phyloP scores from a whole-genome alignment of 2,113 vertebrate genomes.

The Eupsittula cactorum region DNA sequence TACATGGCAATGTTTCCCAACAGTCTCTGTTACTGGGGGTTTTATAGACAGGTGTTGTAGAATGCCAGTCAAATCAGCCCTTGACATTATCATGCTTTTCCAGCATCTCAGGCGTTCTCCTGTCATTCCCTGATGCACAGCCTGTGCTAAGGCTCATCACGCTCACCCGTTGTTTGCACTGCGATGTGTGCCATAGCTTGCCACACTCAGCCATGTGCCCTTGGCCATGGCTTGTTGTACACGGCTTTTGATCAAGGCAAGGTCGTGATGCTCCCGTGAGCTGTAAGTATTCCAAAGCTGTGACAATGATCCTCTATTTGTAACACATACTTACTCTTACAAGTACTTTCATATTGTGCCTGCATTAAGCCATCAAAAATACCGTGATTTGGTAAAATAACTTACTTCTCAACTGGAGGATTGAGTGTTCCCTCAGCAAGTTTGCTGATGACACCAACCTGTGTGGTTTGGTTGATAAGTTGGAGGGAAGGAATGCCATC shows the following conservation, averaged over 20 bases:
- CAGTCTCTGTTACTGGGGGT: neutral
- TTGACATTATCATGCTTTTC: neutral
- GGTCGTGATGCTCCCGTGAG: neutral
- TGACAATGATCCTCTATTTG: neutral
- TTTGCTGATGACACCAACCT: no score
- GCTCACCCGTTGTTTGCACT: neutral
- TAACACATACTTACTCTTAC: neutral
- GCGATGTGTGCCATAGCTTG: neutral
- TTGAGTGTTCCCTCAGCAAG: no score
- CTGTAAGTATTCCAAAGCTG: neutral
- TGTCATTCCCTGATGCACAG: neutral
- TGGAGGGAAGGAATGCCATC: no score
- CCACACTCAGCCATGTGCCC: neutral
- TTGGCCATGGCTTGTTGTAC: neutral
- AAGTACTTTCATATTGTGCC: neutral
- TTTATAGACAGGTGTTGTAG: neutral
- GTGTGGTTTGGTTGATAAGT: no score
- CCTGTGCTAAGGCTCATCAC: neutral
- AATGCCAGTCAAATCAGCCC: neutral
- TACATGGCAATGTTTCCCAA: rapidly evolving
- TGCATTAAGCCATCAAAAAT: neutral
- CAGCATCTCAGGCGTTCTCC: neutral
- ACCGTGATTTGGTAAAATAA: neutral
- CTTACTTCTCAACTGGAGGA: neutral
- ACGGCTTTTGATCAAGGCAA: neutral